phyloP scores from a whole-genome alignment of 2,797 vertebrate genomes.

The Ceyx erithaca region DNA sequence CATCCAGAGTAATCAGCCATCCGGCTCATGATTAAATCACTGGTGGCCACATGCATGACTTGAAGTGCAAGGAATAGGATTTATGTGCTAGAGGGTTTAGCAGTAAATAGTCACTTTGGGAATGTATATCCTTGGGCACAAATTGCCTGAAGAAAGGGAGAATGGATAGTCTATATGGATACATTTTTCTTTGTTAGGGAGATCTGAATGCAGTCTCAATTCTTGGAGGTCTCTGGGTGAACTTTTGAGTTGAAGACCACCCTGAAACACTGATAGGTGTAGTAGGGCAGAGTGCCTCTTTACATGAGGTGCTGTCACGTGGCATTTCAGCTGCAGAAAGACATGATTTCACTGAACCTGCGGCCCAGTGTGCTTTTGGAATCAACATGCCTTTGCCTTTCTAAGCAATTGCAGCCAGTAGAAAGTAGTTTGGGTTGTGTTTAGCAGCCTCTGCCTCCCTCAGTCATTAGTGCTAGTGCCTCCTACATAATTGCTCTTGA shows the following conservation, averaged over 20 bases:
- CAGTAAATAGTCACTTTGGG: not conserved
- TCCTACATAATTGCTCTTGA: slow-evolving; percentile 53
- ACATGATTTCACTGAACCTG: accelerated
- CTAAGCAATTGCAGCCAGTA: not conserved
- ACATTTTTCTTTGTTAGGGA: accelerated
- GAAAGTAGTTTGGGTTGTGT: not conserved
- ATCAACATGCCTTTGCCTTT: not conserved
- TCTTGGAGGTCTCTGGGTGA: not conserved
- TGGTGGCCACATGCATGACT: accelerated
- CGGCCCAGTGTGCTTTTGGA: not conserved
- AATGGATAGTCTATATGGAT: not conserved
- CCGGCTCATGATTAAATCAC: not conserved
- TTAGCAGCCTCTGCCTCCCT: slow-evolving; percentile 14
- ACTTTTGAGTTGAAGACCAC: not conserved
- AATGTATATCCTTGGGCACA: not conserved
- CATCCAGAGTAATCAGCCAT: not conserved
- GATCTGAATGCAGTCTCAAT: not conserved
- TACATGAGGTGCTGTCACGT: accelerated
- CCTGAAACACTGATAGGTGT: accelerated
- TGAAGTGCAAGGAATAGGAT: not conserved
- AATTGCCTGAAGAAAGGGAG: not conserved
- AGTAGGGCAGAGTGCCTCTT: accelerated
- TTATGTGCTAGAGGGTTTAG: not conserved
- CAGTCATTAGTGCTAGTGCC: not conserved
- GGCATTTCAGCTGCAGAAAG: not conserved